Conservation (phyloP, 2,888 invertebrate species). For the Pterostichus madidus region DNA sequence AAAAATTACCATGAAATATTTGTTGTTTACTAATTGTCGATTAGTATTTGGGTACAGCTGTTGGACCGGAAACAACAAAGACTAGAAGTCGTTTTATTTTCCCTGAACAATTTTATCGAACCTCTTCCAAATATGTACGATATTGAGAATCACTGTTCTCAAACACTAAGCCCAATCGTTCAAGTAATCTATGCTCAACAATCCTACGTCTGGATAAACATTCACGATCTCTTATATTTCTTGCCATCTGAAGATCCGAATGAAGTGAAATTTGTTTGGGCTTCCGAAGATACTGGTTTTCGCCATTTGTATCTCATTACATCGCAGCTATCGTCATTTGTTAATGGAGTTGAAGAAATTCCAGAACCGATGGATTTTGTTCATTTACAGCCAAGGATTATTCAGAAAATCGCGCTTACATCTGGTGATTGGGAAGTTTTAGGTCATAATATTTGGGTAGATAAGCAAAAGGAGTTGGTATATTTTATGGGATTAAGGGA, state of each 20-base stretch:
- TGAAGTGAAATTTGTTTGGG: conserved; percentile 89
- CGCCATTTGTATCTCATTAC: conserved; percentile 92
- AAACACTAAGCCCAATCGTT: conserved; percentile 77
- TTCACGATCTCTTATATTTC: conserved; percentile 94
- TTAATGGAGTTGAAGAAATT: conserved; percentile 80
- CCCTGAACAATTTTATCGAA: conserved; percentile 87
- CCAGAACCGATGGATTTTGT: conserved; percentile 79
- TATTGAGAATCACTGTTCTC: conserved; percentile 75
- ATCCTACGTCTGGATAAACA: conserved; percentile 95
- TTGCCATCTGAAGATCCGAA: conserved; percentile 81
- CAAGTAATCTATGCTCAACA: conserved; percentile 82
- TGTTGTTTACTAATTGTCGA: conserved; percentile 69
- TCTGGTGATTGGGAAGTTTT: conserved; percentile 97
- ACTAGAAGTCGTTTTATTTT: conserved; percentile 90
- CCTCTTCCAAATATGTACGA: conserved; percentile 79
- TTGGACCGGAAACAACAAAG: conserved; percentile 92
- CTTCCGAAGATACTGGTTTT: conserved; percentile 94
- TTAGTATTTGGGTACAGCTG: conserved; percentile 95
- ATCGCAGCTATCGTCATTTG: conserved; percentile 79
- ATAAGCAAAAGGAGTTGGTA: conserved; percentile 87
- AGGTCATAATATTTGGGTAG: conserved; percentile 92
- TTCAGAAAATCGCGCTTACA: conserved; percentile 88
- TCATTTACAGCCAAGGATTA: conserved; percentile 81
- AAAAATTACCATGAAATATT: not conserved
- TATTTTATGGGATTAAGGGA: conserved; percentile 96